Conservation (phyloP, 2,113 vertebrate genomes). For the Alces alces region DNA sequence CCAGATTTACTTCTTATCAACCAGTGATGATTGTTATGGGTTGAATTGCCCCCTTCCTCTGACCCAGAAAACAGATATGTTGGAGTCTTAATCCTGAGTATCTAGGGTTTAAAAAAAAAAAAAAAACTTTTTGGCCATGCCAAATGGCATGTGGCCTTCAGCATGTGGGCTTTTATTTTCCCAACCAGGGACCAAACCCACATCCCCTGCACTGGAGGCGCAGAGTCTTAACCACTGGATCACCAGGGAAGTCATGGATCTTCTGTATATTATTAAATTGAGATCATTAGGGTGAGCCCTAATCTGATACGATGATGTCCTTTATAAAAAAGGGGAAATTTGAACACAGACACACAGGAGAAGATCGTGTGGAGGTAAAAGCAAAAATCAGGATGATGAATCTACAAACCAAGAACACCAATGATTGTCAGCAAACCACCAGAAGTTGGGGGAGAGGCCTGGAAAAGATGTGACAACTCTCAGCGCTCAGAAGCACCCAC, state of each 20-base stretch:
- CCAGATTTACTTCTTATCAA: neutral
- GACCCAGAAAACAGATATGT: rapidly evolving
- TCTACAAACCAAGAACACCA: rapidly evolving
- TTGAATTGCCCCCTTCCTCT: neutral
- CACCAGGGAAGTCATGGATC: neutral
- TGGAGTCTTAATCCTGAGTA: neutral
- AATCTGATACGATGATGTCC: neutral
- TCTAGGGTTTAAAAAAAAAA: no score
- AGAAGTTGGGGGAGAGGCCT: rapidly evolving
- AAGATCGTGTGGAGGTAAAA: rapidly evolving
- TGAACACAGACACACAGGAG: neutral
- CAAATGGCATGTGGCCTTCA: neutral
- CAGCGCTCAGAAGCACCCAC: neutral
- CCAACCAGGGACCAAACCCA: neutral
- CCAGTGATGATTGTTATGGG: neutral
- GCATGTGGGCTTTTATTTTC: neutral
- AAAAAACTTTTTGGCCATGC: neutral
- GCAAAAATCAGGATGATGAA: neutral
- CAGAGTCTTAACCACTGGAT: neutral
- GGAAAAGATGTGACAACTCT: neutral
- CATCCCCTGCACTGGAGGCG: rapidly evolving
- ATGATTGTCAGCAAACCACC: rapidly evolving
- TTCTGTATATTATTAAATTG: neutral
- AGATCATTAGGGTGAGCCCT: no score
- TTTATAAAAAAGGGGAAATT: neutral